These are phyloP conservation scores for Polypedilum vanderplanki DNA, from an alignment of 1,140 invertebrate genomes.

Conservation along the genomic window DNA sequence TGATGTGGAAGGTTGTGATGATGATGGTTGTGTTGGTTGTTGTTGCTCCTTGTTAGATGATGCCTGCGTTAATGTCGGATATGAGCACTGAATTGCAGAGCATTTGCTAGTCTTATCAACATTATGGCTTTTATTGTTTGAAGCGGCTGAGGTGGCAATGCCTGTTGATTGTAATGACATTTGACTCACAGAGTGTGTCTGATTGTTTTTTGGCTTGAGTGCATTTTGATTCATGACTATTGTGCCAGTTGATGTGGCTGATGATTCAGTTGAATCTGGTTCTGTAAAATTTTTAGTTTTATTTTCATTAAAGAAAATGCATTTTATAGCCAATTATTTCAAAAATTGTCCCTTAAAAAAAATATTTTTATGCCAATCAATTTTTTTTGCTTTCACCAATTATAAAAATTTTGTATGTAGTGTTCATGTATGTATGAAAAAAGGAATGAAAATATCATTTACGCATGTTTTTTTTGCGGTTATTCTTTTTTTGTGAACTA, in stretches of 20 bases:
- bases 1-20: constrained; percentile 23
- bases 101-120: constrained; percentile 15
- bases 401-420: too few relatives aligned
- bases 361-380: background rate
- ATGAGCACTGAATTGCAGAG: background rate
- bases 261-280: constrained; percentile 21
- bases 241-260: background rate
- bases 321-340: background rate
- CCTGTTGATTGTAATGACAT: constrained; percentile 17
- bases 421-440: too few relatives aligned
- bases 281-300: background rate
- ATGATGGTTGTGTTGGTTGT: background rate
- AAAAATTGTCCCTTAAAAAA: too few relatives aligned
- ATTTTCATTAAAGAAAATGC: too few relatives aligned
- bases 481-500: too few relatives aligned
- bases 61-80: background rate
- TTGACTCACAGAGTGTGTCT: constrained; percentile 11
- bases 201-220: constrained; percentile 23
- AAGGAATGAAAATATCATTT: too few relatives aligned
- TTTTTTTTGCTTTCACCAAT: too few relatives aligned
- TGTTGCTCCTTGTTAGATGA: background rate
- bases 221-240: constrained; percentile 13
- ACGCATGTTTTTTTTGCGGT: too few relatives aligned
- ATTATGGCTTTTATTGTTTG: constrained; percentile 10
- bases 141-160: background rate